Conservation (phyloP, 2,888 invertebrate genomes). For the Dryomyza anilis region DNA sequence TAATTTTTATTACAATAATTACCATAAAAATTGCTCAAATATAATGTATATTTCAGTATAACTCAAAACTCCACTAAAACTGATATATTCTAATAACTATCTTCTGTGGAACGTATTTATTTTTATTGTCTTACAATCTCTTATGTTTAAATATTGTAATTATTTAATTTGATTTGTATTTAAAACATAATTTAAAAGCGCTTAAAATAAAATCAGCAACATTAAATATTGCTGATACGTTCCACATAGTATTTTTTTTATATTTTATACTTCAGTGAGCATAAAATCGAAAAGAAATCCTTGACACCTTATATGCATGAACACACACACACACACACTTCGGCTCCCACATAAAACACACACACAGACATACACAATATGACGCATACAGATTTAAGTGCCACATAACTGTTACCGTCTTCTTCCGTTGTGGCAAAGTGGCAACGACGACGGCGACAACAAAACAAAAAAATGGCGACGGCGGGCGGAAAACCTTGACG, state of each 20-base stretch:
- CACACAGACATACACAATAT: not conserved
- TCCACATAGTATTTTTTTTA: not conserved
- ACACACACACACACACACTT: not conserved
- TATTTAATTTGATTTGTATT: too few relatives aligned
- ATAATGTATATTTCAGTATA: too few relatives aligned
- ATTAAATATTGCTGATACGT: too few relatives aligned
- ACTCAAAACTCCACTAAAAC: too few relatives aligned
- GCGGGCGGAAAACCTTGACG: not conserved
- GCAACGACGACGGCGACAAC: slow-evolving; percentile 25
- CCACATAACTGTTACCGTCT: slow-evolving; percentile 13
- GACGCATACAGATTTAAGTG: slow-evolving; percentile 17
- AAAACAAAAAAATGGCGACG: not conserved
- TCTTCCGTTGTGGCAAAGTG: slow-evolving; percentile 44
- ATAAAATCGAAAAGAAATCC: slow-evolving; percentile 6
- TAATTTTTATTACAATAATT: too few relatives aligned
- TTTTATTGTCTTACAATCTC: too few relatives aligned
- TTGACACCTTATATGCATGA: not conserved
- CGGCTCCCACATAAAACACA: not conserved
- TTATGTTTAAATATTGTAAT: too few relatives aligned
- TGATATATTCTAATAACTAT: too few relatives aligned
- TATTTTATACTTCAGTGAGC: not conserved
- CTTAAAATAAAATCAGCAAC: too few relatives aligned
- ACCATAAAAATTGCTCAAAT: too few relatives aligned
- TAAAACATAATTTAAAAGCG: too few relatives aligned
- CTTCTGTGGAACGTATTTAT: too few relatives aligned